These are phyloP conservation scores for Mactromeris polynyma DNA, from an alignment of 2,888 invertebrate genomes.

Conservation along the genomic window DNA sequence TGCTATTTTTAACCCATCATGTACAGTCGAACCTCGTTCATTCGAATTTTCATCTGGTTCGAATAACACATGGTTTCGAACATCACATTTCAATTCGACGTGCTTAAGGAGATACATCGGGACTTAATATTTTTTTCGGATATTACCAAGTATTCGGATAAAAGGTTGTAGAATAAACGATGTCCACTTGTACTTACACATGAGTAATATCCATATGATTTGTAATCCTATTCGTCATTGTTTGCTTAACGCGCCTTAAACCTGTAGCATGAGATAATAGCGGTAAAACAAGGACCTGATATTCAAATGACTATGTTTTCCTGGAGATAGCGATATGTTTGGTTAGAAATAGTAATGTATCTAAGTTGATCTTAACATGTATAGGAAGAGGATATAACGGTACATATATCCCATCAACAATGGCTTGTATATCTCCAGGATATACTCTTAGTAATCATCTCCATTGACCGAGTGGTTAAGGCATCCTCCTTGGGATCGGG, in stretches of 20 bases:
- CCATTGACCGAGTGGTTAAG: too few relatives aligned
- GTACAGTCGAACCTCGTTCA: too few relatives aligned
- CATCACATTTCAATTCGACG: too few relatives aligned
- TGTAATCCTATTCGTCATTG: neutral
- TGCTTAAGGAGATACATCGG: too few relatives aligned
- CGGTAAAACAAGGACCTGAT: neutral
- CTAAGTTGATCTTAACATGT: neutral
- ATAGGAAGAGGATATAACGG: neutral
- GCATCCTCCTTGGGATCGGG: too few relatives aligned
- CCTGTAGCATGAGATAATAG: neutral
- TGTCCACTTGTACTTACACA: neutral
- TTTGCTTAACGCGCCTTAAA: neutral
- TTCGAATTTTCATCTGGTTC: too few relatives aligned
- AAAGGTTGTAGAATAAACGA: too few relatives aligned
- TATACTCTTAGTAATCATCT: neutral
- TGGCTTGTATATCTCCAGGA: neutral
- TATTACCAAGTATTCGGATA: too few relatives aligned
- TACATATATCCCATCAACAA: neutral
- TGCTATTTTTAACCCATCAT: too few relatives aligned
- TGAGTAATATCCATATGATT: neutral
- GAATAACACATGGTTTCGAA: too few relatives aligned
- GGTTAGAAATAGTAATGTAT: neutral
- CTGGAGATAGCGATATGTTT: neutral
- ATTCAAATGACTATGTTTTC: neutral
- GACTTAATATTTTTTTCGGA: too few relatives aligned